Evolutionary conservation across 2,797 vertebrate genomes (phyloP).

Genomic region (Ibycter americanus): DNA sequence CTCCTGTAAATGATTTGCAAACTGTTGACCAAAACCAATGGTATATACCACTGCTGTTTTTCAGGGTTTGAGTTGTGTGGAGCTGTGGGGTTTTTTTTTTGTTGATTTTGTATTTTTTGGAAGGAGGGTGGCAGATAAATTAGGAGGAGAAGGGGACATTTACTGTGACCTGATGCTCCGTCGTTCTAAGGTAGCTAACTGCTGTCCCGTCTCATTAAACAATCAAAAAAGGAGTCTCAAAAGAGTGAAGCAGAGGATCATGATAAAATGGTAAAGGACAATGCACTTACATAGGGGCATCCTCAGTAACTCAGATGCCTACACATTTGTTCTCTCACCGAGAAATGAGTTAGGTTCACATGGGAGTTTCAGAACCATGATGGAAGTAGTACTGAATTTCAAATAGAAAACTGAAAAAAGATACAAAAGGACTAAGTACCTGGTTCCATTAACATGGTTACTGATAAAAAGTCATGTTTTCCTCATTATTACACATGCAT

Average conservation of each 20-base stretch:
- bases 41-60: not conserved
- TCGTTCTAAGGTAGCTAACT: not conserved
- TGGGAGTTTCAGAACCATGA: slow-evolving; percentile 66
- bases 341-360: slow-evolving; percentile 24
- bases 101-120: not conserved
- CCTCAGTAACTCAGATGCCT: slow-evolving; percentile 22
- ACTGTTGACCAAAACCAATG: not conserved
- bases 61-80: not conserved
- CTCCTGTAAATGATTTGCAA: not conserved
- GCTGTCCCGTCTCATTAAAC: not conserved
- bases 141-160: not conserved
- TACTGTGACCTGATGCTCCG: not conserved
- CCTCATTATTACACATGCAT: slow-evolving; percentile 79
- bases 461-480: slow-evolving; percentile 79
- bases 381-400: slow-evolving; percentile 68
- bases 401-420: slow-evolving; percentile 76
- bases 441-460: slow-evolving; percentile 78
- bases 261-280: slow-evolving; percentile 28
- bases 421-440: slow-evolving; percentile 74
- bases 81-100: not conserved
- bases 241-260: slow-evolving; percentile 27
- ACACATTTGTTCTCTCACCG: slow-evolving; percentile 28
- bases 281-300: slow-evolving; percentile 11
- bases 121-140: slow-evolving; percentile 2
- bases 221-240: slow-evolving; percentile 10